Evolutionary conservation across 2,888 invertebrate genomes (phyloP), one percentile per base, ranked within the genome.

Genomic region (Ophonus ardosiacus): DNA sequence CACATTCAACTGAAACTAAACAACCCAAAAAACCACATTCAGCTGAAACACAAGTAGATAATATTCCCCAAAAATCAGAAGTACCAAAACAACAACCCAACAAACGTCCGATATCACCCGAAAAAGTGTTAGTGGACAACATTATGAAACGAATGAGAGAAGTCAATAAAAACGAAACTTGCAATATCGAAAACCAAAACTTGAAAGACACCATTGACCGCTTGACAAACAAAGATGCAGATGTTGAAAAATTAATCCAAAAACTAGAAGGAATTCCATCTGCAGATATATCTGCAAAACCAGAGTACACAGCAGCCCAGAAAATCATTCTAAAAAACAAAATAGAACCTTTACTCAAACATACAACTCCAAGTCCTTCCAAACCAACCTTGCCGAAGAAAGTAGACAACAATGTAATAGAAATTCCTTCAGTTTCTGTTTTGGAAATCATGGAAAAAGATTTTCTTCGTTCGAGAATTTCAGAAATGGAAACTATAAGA

Each of bases 371-470:
- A 13, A 13, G 13, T 51, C 1, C 43, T 10, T 51, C 43, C 1
- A 51, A 13, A 51, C 43, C 43, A 2, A 13, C 13, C 3, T 4
- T 4, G 13, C 24, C 13, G 4, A 13, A 7, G 21, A 63, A 24
- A 21, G 1, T 13, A 63, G 21, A 21, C 1, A 21, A 63, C 18
- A 63, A 21, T 1, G 10, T 13, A 74, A 5, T 18, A 10, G 71
- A 43, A 8, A 74, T 74, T 43, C 71, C 17, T 74, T 15, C 71
- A 18, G 71, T 18, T 6, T 15, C 40, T 18, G 10, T 43, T 7
- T 8, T 74, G 17, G 18, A 74, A 74, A 7, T 74, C 6, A 17
- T 51, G 43, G 71, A 74, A 43, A 74, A 43, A 43, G 71, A 74
- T 10, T 43, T 17, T 7, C 17, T 74, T 17, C n/a, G 15, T 6